These are phyloP conservation scores for Pocota personata DNA, from an alignment of 2,888 invertebrate species.

Conservation along the genomic window DNA sequence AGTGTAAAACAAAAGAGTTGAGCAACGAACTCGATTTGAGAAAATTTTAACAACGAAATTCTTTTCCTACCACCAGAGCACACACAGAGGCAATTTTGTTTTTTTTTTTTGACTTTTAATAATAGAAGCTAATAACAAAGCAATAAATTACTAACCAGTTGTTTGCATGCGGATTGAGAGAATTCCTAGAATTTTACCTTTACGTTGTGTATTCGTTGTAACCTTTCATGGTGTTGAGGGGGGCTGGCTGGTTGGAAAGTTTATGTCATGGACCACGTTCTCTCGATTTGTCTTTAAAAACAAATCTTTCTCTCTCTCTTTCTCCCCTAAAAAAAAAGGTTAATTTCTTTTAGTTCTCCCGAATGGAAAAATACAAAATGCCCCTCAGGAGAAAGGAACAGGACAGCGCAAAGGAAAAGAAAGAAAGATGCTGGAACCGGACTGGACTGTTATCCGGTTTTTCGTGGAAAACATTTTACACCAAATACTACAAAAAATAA, in stretches of 20 bases:
- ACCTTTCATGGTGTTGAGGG: background rate
- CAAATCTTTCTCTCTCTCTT: constrained; percentile 36
- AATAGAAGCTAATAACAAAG: constrained; percentile 48
- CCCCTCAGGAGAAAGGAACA: constrained; percentile 50
- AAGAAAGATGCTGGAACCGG: constrained; percentile 65
- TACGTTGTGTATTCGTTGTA: constrained; percentile 1
- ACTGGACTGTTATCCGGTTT: constrained; percentile 69
- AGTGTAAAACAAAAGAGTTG: constrained; percentile 59
- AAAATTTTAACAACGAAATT: constrained; percentile 17
- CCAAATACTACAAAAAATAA: background rate
- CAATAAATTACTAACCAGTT: constrained; percentile 59
- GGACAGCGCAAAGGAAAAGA: constrained; percentile 3
- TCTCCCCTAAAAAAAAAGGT: background rate
- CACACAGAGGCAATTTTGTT: background rate
- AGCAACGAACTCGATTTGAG: constrained; percentile 41
- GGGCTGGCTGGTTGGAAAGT: constrained; percentile 11
- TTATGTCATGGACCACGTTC: constrained; percentile 51
- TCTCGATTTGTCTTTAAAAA: constrained; percentile 29
- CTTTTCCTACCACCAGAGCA: background rate
- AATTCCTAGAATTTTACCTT: constrained; percentile 44
- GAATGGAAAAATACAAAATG: constrained; percentile 14
- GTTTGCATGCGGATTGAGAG: constrained; percentile 31
- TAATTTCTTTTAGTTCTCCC: constrained; percentile 33
- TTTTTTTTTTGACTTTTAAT: constrained; percentile 21
- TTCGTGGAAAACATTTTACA: constrained; percentile 68